Base-by-base conservation (phyloP, 2,113 vertebrate genomes). In the Antennarius striatus region DNA sequence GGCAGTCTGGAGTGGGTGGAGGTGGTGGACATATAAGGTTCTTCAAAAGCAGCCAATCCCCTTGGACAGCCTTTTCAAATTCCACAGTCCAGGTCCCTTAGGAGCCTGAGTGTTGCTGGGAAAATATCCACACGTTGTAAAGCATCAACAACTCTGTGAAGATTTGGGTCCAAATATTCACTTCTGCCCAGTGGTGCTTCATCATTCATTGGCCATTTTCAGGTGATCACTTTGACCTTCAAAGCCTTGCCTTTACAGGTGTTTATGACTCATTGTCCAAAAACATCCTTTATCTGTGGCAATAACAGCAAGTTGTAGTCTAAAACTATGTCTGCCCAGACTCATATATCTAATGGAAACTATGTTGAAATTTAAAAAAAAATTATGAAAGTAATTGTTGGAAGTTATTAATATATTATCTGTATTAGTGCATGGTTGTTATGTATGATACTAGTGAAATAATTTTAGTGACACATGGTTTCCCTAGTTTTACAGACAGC, bases 81-180 rank as follows among this genome's bases (percentile, higher is more conserved):
- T 64, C 58, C 32, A 22, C 58, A 54, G 56, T 69, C 29, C 57
- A 70, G 81, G 86, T 86, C 87, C 84, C 89, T 79, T 36, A 83
- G 89, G 89, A 89, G 82, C 73, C 73, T 47, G 82, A 88, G 89
- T 78, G 70, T 61, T 82, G 65, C 85, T 48, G 71, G 89, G 84
- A 90, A 88, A 59, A 17, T 11, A 49, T 81, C 80, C 83, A 86
- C 87, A 56, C 54, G 32, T 77, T 56, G 30, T 42, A 58, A 73
- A 46, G 69, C 68, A 60, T 75, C 61, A 60, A 73, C 49, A 61
- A 50, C 47, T 59, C 52, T 69, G 55, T 73, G 45, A 66, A 57
- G 50, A 29, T 22, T 59, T 36, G 54, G 56, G 45, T 75, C 43
- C 65, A 81, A 73, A 75, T 60, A 36, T 65, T 64, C 45, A 61